phyloP scores from a whole-genome alignment of 2,113 vertebrate species.

The Ondatra zibethicus region DNA sequence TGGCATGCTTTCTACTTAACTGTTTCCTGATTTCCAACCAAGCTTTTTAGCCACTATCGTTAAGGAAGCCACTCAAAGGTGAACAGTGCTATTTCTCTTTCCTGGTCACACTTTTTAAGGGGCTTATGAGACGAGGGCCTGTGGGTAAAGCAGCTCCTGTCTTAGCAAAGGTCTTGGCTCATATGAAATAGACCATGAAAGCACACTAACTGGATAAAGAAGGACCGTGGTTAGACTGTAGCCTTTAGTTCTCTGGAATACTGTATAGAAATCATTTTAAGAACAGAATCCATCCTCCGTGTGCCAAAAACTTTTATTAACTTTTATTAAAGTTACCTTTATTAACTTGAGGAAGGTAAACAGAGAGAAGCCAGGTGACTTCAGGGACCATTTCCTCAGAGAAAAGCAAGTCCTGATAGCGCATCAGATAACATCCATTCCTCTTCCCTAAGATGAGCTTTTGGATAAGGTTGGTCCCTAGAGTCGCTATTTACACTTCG shows the following conservation, averaged over 20 bases:
- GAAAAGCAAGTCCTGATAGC: not conserved
- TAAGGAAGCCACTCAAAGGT: not conserved
- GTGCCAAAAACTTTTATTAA: slow-evolving; percentile 47
- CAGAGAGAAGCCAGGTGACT: not conserved
- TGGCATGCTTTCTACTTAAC: not conserved
- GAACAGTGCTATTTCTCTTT: not conserved
- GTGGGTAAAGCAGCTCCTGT: not conserved
- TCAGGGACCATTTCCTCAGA: not conserved
- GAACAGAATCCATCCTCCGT: not conserved
- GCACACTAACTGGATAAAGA: not conserved
- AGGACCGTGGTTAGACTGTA: not conserved
- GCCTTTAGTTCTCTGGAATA: not conserved
- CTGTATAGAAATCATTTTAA: not conserved
- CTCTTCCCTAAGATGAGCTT: not conserved
- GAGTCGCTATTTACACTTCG: not conserved
- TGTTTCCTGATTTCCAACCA: not conserved
- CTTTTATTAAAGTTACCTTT: slow-evolving; percentile 6
- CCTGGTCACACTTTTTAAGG: not conserved
- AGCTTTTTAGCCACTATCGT: not conserved
- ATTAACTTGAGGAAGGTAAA: not conserved
- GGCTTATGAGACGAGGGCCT: not conserved
- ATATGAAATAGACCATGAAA: not conserved
- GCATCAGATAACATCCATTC: not conserved
- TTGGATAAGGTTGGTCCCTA: not conserved
- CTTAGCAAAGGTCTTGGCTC: not conserved